These are phyloP conservation scores for Sus scrofa DNA, from an alignment of 2,113 vertebrate species.

Conservation along the genomic window DNA sequence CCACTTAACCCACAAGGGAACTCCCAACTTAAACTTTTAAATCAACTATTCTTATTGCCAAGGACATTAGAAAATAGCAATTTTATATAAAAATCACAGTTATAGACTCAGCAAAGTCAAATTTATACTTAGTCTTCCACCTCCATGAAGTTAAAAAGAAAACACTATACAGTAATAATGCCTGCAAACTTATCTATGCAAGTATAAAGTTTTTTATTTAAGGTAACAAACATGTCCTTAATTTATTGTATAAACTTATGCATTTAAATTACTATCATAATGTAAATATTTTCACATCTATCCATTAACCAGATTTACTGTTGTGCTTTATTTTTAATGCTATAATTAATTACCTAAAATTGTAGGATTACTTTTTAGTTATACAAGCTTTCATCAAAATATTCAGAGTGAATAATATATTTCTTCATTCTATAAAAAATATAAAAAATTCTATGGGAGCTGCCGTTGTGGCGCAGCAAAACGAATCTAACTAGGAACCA, in stretches of 20 bases:
- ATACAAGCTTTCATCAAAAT: background rate
- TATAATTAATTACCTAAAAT: slow-evolving; percentile 38
- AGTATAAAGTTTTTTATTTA: background rate
- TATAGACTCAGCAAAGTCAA: background rate
- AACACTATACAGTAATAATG: background rate
- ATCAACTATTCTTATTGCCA: background rate
- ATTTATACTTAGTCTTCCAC: background rate
- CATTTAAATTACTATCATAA: background rate
- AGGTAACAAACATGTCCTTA: slow-evolving; percentile 16
- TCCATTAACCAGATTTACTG: background rate
- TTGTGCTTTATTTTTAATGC: background rate
- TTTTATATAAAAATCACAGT: slow-evolving; percentile 18
- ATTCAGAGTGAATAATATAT: background rate
- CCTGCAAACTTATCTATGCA: background rate
- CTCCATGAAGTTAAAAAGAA: background rate
- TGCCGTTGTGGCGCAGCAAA: too few species aligned
- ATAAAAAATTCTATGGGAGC: slow-evolving; percentile 12
- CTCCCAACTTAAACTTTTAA: background rate
- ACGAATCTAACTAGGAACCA: too few species aligned
- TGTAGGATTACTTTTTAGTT: background rate
- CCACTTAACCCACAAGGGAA: too few species aligned
- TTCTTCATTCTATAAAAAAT: background rate
- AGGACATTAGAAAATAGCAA: slow-evolving; percentile 18
- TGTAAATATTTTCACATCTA: background rate
- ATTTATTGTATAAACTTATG: background rate